phyloP scores from a whole-genome alignment of 2,113 vertebrate genomes.

The Axis porcinus region DNA sequence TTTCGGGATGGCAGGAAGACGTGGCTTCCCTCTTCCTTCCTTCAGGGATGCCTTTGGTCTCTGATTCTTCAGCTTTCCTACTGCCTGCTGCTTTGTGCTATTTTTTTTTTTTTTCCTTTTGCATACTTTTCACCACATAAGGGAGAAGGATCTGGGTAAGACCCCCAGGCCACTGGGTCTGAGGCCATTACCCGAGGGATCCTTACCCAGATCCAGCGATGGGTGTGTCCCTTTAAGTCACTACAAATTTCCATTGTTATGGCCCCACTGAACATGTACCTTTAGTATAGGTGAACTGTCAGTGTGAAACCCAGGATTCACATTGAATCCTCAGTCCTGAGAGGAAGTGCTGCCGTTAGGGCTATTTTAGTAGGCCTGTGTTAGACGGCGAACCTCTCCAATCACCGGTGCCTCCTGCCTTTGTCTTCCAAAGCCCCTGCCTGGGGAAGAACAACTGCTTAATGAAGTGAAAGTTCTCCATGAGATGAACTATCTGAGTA shows the following conservation, averaged over 20 bases:
- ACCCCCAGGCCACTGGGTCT: not conserved
- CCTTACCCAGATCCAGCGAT: not conserved
- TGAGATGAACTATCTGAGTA: not conserved
- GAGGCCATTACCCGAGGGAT: not conserved
- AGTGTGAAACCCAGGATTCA: not conserved
- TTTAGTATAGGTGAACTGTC: not conserved
- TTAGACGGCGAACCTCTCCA: not conserved
- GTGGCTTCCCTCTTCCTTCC: rapidly evolving
- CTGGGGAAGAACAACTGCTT: not conserved
- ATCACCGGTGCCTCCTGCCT: not conserved
- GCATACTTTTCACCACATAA: not conserved
- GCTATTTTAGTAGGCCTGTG: not conserved
- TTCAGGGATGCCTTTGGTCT: not conserved
- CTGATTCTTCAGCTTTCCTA: not conserved
- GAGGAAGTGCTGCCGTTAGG: not conserved
- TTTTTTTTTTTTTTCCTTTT: not conserved
- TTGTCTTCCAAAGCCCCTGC: not conserved
- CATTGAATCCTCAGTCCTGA: not conserved
- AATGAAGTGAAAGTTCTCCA: not conserved
- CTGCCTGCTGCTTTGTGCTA: not conserved
- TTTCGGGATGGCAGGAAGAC: not conserved
- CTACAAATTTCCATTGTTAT: not conserved
- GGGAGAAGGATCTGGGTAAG: not conserved
- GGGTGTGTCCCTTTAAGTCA: not conserved
- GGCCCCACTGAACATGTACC: not conserved